phyloP scores from a whole-genome alignment of 1,140 invertebrate genomes.

The Scylla paramamosain region DNA sequence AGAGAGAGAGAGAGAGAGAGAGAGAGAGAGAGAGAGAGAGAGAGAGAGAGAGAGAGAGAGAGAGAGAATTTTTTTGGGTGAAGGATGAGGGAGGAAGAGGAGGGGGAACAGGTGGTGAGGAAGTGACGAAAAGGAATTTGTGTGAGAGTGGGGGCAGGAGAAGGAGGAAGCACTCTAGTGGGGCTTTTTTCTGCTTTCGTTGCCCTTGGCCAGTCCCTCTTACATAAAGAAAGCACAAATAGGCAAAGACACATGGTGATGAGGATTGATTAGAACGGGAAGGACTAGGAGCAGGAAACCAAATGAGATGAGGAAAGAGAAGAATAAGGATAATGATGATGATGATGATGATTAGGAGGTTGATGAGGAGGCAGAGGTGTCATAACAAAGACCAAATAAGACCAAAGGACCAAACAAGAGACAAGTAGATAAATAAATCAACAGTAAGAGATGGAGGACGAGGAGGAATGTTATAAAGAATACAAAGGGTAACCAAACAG shows the following conservation, averaged over 20 bases:
- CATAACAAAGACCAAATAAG: too few relatives aligned
- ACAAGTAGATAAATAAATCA: too few relatives aligned
- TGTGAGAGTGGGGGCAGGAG: not conserved
- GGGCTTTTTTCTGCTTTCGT: too few relatives aligned
- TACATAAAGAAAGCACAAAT: too few relatives aligned
- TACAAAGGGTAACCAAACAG: too few relatives aligned
- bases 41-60: constrained; percentile 26
- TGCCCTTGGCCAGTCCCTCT: too few relatives aligned
- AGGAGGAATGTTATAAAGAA: too few relatives aligned
- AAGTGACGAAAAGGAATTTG: too few relatives aligned
- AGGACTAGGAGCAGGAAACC: not conserved
- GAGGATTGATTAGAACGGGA: not conserved
- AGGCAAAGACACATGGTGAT: not conserved
- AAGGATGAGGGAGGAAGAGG: not conserved
- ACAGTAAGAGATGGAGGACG: too few relatives aligned
- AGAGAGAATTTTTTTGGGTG: constrained; percentile 7
- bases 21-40: not conserved
- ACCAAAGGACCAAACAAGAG: too few relatives aligned
- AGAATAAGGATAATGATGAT: not conserved
- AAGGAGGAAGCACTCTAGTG: not conserved
- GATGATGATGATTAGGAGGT: not conserved
- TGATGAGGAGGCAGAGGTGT: not conserved
- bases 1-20: constrained; percentile 36
- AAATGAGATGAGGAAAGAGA: not conserved
- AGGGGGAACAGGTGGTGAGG: not conserved